A percentile compares a stretch with the other conserved stretches of the same genome.
Conservation (phyloP, 1,140 invertebrate genomes). For the Arctopsyche grandis region DNA sequence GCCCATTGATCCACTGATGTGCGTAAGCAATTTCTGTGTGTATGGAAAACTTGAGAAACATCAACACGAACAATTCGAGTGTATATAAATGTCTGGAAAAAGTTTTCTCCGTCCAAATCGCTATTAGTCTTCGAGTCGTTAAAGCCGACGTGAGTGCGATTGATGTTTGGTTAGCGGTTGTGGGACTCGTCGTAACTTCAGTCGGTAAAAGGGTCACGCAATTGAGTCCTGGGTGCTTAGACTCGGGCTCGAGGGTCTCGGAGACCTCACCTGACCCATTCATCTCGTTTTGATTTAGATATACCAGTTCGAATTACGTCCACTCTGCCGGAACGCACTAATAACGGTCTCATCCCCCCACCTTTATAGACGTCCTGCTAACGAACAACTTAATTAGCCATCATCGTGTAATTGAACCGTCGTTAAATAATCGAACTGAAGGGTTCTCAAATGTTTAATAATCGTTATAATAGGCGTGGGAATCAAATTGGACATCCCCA, state of each 20-base stretch:
- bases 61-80: constrained; percentile 3
- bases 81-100: neutral
- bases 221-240: constrained; percentile 7
- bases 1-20: no score
- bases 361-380: neutral
- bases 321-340: neutral
- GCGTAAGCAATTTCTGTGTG: no score
- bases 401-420: neutral
- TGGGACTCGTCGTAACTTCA: neutral
- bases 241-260: neutral
- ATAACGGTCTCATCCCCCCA: no score
- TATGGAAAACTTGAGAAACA: neutral
- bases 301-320: neutral
- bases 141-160: neutral
- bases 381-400: neutral
- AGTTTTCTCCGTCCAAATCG: constrained; percentile 6
- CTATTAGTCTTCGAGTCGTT: neutral
- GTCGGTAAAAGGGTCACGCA: constrained; percentile 7
- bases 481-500: no score
- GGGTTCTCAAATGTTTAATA: no score
- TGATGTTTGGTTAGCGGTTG: constrained; percentile 18
- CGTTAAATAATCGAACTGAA: neutral
- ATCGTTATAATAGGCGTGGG: no score
- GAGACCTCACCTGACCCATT: constrained; percentile 16
- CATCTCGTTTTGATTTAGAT: constrained; percentile 8